Evolutionary conservation across 2,113 vertebrate genomes (phyloP).

Genomic region (Sorex fumeus): DNA sequence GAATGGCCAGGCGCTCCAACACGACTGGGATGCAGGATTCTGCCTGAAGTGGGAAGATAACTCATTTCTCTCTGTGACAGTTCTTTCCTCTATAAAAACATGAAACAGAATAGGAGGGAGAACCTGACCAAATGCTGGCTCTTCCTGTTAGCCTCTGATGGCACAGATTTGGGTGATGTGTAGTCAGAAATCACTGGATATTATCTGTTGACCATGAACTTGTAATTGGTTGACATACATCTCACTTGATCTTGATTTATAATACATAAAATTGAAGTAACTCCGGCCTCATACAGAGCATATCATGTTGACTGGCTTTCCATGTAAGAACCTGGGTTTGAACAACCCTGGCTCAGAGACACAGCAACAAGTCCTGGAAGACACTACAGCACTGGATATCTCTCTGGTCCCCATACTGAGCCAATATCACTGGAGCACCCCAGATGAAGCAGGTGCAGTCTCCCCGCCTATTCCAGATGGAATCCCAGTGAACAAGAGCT

Average conservation of each 20-base stretch:
- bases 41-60: not conserved
- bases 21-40: too few relatives aligned
- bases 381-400: too few relatives aligned
- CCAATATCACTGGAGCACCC: too few relatives aligned
- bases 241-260: not conserved
- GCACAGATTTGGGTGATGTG: not conserved
- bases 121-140: not conserved
- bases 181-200: not conserved
- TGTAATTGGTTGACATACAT: not conserved
- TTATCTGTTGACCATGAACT: slow-evolving; percentile 9
- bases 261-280: not conserved
- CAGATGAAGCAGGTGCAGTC: too few relatives aligned
- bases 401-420: too few relatives aligned
- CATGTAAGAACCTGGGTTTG: not conserved
- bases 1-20: too few relatives aligned
- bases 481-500: too few relatives aligned
- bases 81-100: not conserved
- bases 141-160: not conserved
- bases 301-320: not conserved
- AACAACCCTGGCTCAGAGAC: too few relatives aligned
- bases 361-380: too few relatives aligned
- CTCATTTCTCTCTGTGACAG: not conserved
- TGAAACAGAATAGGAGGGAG: not conserved
- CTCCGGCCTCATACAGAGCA: not conserved
- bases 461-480: too few relatives aligned